Percentiles rank a stretch among this genome's conserved stretches.
Evolutionary conservation across 1,140 invertebrate species (phyloP).

Genomic region (Adoxophyes honmai): DNA sequence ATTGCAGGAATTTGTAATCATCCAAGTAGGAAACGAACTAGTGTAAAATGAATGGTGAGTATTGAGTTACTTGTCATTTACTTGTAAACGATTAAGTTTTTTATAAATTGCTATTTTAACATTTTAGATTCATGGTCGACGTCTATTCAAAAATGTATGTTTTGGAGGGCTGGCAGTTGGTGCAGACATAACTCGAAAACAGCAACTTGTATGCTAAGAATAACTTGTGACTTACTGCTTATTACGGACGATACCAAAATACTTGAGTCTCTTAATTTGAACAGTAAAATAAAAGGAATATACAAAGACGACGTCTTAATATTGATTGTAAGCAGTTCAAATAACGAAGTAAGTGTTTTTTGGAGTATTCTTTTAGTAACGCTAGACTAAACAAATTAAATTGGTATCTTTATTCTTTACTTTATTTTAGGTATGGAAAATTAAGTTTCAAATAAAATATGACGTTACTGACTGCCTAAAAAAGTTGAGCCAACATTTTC

Average conservation of each 20-base stretch:
- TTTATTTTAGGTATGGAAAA: conserved; percentile 46
- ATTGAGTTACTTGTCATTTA: too few relatives aligned
- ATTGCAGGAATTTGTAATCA: too few relatives aligned
- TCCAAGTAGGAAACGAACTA: too few relatives aligned
- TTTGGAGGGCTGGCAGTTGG: conserved; percentile 50
- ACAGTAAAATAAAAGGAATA: conserved; percentile 55
- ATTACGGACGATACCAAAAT: conserved; percentile 44
- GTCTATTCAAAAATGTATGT: conserved; percentile 51
- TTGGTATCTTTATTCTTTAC: background rate
- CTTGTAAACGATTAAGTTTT: too few relatives aligned
- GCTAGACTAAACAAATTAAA: too few relatives aligned
- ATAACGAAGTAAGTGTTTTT: conserved; percentile 32
- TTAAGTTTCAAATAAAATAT: conserved; percentile 53
- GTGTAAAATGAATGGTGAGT: too few relatives aligned
- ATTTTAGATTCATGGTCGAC: conserved; percentile 28
- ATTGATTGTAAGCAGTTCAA: conserved; percentile 31
- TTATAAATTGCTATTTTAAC: too few relatives aligned
- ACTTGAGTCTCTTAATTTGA: conserved; percentile 51
- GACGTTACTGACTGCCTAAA: conserved; percentile 34
- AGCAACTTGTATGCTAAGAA: conserved; percentile 30
- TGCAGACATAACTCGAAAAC: conserved; percentile 32
- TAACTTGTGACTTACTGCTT: conserved; percentile 55
- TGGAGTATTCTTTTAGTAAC: background rate
- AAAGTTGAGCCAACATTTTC: conserved; percentile 39
- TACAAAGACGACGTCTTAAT: conserved; percentile 59